phyloP scores from a whole-genome alignment of 2,888 invertebrate genomes.

The Philonicus albiceps region DNA sequence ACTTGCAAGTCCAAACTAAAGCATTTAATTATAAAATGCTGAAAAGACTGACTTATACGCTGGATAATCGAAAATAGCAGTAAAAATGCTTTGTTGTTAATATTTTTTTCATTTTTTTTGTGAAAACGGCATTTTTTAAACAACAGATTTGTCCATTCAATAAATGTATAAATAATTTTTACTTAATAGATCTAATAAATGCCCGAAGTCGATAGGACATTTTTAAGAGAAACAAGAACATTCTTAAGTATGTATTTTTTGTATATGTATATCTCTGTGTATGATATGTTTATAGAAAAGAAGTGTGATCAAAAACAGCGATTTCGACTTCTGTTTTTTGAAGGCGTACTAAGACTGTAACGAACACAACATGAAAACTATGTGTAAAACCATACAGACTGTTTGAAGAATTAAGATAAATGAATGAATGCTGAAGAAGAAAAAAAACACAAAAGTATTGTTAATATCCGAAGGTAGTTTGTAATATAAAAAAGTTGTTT shows the following conservation, averaged over 20 bases:
- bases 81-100: constrained; percentile 1
- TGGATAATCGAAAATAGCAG: constrained; percentile 8
- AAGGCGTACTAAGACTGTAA: constrained; percentile 40
- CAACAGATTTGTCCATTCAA: constrained; percentile 27
- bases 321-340: constrained; percentile 32
- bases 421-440: constrained; percentile 11
- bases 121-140: constrained; percentile 15
- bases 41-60: constrained; percentile 15
- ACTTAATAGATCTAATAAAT: constrained; percentile 27
- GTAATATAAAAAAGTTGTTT: not conserved
- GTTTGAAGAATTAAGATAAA: not conserved
- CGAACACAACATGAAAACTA: constrained; percentile 8
- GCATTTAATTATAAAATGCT: not conserved
- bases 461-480: constrained; percentile 24
- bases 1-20: not conserved
- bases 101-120: not conserved
- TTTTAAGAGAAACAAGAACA: constrained; percentile 30
- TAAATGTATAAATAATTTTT: constrained; percentile 22
- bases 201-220: constrained; percentile 14
- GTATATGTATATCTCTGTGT: constrained; percentile 38
- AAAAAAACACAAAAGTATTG: constrained; percentile 5
- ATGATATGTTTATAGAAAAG: constrained; percentile 37
- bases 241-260: constrained; percentile 36
- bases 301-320: constrained; percentile 40
- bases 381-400: constrained; percentile 3